These are phyloP conservation scores for Psilopsiagon aymara DNA, from an alignment of 2,113 vertebrate genomes.

Conservation along the genomic window DNA sequence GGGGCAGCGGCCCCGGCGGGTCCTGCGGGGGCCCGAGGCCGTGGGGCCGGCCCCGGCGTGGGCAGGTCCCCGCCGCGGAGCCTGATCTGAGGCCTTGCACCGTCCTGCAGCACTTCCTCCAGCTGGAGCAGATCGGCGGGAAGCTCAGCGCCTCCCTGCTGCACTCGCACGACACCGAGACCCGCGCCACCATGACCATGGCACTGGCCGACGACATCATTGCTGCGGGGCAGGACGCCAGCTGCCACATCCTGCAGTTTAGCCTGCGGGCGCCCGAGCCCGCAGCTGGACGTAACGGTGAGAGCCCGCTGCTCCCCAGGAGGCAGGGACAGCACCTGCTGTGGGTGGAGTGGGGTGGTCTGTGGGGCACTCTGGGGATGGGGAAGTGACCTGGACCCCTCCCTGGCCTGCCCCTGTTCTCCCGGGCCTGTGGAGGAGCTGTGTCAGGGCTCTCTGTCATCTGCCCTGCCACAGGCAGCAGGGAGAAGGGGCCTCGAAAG, in stretches of 20 bases:
- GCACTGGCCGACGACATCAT: slow-evolving; percentile 84
- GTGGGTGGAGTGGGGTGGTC: no score
- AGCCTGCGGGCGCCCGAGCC: slow-evolving; percentile 13
- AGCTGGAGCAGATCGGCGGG: slow-evolving; percentile 82
- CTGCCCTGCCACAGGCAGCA: slow-evolving; percentile 25
- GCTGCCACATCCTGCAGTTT: slow-evolving; percentile 86
- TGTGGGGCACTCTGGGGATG: no score
- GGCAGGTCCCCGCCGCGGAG: not conserved
- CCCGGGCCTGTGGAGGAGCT: not conserved
- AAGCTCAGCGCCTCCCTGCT: slow-evolving; percentile 85
- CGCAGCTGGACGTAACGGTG: slow-evolving; percentile 73
- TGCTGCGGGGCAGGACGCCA: slow-evolving; percentile 90
- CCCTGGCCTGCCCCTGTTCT: not conserved
- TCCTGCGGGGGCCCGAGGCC: not conserved
- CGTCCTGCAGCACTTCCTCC: slow-evolving; percentile 86
- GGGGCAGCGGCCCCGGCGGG: slow-evolving; percentile 64
- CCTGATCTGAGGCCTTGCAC: not conserved
- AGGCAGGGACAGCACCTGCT: not conserved
- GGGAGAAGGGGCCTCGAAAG: slow-evolving; percentile 63
- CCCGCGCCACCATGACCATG: slow-evolving; percentile 93
- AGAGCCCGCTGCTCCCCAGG: not conserved
- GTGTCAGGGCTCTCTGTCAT: not conserved
- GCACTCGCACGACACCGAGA: slow-evolving; percentile 89
- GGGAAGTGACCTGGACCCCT: no score
- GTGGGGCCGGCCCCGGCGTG: slow-evolving; percentile 41